These are phyloP conservation scores for Sorex fumeus DNA, from an alignment of 2,113 vertebrate species.

Conservation along the genomic window DNA sequence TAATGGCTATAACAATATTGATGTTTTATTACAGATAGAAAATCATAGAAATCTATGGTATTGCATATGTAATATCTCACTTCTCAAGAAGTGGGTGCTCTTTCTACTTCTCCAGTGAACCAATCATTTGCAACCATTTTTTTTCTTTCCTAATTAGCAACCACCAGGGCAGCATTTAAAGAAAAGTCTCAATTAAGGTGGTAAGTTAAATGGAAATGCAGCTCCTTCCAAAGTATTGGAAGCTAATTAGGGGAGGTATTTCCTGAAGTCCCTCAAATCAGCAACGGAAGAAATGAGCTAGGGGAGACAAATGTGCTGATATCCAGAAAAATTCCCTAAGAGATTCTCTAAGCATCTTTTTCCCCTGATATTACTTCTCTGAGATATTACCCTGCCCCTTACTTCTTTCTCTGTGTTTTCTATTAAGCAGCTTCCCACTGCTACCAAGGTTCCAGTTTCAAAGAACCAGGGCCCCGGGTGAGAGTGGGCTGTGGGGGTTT, in stretches of 20 bases:
- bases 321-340: not conserved
- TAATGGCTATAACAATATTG: not conserved
- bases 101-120: not conserved
- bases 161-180: not conserved
- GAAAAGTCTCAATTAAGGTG: not conserved
- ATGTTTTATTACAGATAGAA: not conserved
- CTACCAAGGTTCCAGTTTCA: not conserved
- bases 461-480: not conserved
- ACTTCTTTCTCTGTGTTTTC: not conserved
- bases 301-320: not conserved
- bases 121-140: not conserved
- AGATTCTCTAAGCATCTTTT: not conserved
- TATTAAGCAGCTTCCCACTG: not conserved
- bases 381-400: too few species aligned
- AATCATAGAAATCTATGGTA: not conserved
- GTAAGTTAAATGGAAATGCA: not conserved
- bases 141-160: not conserved
- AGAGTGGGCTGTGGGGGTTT: not conserved
- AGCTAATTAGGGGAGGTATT: slow-evolving; percentile 49
- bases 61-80: not conserved
- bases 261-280: slow-evolving; percentile 14
- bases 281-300: not conserved
- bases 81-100: not conserved
- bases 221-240: slow-evolving; percentile 3
- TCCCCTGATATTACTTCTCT: not conserved